Percentiles rank a stretch among this genome's conserved stretches.
Conservation (phyloP, 2,797 vertebrate species). For the Chloroceryle amazona region DNA sequence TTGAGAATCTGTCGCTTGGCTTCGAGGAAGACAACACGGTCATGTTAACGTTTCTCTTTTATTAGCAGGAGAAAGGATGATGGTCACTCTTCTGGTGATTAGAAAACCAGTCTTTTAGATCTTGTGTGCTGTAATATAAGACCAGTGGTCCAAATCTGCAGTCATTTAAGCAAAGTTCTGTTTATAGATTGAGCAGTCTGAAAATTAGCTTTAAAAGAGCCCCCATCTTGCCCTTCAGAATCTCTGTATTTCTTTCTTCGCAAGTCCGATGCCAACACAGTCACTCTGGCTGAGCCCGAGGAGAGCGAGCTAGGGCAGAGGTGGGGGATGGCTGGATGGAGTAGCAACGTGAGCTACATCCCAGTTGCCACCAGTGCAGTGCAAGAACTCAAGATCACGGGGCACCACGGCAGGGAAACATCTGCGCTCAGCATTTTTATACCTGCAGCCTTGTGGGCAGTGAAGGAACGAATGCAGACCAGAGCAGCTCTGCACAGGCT, state of each 20-base stretch:
- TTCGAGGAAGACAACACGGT: background rate
- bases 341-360: accelerated
- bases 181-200: background rate
- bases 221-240: background rate
- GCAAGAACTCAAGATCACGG: accelerated
- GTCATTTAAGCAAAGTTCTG: background rate
- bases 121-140: background rate
- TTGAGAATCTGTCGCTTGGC: background rate
- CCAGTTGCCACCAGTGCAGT: background rate
- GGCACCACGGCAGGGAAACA: background rate
- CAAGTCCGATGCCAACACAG: background rate
- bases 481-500: background rate
- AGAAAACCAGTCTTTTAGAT: background rate
- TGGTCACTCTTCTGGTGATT: background rate
- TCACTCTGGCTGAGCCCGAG: background rate
- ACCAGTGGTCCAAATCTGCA: background rate
- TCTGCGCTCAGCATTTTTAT: background rate
- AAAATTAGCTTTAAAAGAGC: background rate
- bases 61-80: background rate
- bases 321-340: background rate
- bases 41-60: background rate
- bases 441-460: background rate
- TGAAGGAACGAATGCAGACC: accelerated
- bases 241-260: background rate
- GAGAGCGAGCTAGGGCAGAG: background rate